Conservation (phyloP, 1,140 invertebrate genomes). For the Callitettix versicolor region DNA sequence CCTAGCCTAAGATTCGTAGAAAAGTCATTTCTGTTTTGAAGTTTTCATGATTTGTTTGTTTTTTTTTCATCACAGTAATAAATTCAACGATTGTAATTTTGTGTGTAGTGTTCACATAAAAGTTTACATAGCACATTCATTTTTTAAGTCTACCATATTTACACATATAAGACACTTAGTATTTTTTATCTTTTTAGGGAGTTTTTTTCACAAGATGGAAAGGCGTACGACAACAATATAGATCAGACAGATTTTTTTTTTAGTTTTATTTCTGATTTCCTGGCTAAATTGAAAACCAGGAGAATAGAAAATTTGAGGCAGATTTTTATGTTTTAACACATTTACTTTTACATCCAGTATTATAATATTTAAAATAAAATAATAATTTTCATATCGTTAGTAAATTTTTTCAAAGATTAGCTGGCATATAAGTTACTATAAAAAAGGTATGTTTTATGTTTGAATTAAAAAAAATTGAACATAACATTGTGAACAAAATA, state of each 20-base stretch:
- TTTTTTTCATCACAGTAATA: background rate
- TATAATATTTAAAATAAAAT: background rate
- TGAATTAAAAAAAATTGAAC: no score
- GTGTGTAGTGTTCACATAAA: no score
- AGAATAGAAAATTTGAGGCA: background rate
- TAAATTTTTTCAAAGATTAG: no score
- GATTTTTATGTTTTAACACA: background rate
- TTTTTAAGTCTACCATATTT: conserved; percentile 2
- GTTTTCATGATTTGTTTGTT: conserved; percentile 4
- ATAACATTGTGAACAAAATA: no score
- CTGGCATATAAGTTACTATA: no score
- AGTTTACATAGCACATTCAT: no score
- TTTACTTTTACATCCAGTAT: background rate
- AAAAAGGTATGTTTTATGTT: no score
- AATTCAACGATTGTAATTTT: conserved; percentile 1
- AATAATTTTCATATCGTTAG: no score
- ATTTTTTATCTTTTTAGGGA: conserved; percentile 4
- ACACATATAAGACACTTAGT: conserved; percentile 14
- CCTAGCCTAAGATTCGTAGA: conserved; percentile 9
- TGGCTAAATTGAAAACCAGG: no score
- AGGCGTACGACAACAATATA: background rate
- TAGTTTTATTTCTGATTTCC: no score
- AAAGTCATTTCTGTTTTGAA: conserved; percentile 2
- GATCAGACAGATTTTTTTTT: conserved; percentile 1
- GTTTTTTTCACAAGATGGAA: background rate